A percentile compares a stretch with the other conserved stretches of the same genome.
Conservation (phyloP, 2,888 invertebrate genomes). For the Sarcophaga rosellei region DNA sequence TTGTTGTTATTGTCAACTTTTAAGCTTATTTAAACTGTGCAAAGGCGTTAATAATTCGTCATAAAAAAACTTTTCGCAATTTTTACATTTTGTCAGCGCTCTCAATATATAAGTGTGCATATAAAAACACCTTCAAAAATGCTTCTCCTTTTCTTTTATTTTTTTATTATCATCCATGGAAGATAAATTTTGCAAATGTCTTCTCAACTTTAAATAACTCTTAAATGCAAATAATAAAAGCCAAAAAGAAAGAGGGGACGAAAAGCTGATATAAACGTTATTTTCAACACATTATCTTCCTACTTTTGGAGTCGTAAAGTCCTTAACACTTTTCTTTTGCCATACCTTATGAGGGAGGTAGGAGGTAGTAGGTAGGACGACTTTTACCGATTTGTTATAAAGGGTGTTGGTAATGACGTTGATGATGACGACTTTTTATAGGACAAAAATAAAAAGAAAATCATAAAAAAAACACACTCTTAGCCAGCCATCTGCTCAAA, state of each 20-base stretch:
- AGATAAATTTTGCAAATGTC: slow-evolving; percentile 34
- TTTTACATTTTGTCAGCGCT: background rate
- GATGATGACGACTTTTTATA: background rate
- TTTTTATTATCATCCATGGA: slow-evolving; percentile 18
- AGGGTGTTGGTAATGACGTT: background rate
- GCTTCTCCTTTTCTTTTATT: background rate
- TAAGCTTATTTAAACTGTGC: background rate
- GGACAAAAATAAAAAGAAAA: background rate
- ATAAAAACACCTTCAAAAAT: slow-evolving; percentile 7
- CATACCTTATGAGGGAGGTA: background rate
- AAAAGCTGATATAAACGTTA: slow-evolving; percentile 29
- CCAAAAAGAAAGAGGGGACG: background rate
- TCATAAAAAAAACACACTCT: background rate
- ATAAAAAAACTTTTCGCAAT: background rate
- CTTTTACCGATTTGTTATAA: background rate
- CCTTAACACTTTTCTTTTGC: slow-evolving; percentile 14
- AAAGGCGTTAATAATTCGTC: background rate
- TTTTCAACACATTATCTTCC: slow-evolving; percentile 58
- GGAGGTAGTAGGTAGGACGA: background rate
- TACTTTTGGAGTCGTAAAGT: slow-evolving; percentile 28
- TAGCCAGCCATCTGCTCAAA: background rate
- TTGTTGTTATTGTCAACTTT: background rate
- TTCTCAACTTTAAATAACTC: slow-evolving; percentile 54
- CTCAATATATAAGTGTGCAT: background rate
- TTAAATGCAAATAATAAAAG: slow-evolving; percentile 42